Evolutionary conservation across 23 tunicate genomes (phyloP), one percentile per base, ranked within the genome.

Genomic region (Corella eumyota): DNA sequence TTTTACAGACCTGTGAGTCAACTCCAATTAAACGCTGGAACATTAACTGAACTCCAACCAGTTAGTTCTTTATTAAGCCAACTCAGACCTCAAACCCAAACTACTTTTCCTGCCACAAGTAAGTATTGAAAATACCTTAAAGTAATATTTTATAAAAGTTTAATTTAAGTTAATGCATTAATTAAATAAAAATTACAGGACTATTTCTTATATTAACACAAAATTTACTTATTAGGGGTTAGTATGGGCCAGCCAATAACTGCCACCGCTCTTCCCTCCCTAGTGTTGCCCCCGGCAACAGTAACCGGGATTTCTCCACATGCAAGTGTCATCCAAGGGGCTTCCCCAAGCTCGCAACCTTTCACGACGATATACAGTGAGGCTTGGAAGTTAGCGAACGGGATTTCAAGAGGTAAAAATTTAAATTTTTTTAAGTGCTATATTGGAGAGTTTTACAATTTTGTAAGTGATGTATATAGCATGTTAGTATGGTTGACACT

Each of bases 381-480:
- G 36, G 95, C 95, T 5, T 85, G 95, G 95, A 77, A 85, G 60
- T 56, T 85, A 65, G 95, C 95, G 21, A 85, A 85, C 21, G n/a
- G n/a, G n/a, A n/a, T n/a, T n/a, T n/a, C n/a, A n/a, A n/a, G n/a
- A n/a, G n/a, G n/a, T n/a, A n/a, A n/a, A n/a, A n/a, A n/a, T n/a
- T n/a, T n/a, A n/a, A n/a, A n/a, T n/a, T n/a, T n/a, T n/a, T n/a
- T n/a, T n/a, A n/a, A n/a, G n/a, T n/a, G n/a, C n/a, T n/a, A n/a
- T n/a, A n/a, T n/a, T n/a, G n/a, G n/a, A n/a, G n/a, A n/a, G n/a
- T n/a, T n/a, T n/a, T n/a, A n/a, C n/a, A n/a, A n/a, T n/a, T n/a
- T n/a, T n/a, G n/a, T n/a, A n/a, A n/a, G n/a, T n/a, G n/a, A n/a
- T n/a, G n/a, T n/a, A n/a, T n/a, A n/a, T n/a, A n/a, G n/a, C n/a